phyloP scores from a whole-genome alignment of 2,113 vertebrate genomes.

The Coptodon bakossiorum region DNA sequence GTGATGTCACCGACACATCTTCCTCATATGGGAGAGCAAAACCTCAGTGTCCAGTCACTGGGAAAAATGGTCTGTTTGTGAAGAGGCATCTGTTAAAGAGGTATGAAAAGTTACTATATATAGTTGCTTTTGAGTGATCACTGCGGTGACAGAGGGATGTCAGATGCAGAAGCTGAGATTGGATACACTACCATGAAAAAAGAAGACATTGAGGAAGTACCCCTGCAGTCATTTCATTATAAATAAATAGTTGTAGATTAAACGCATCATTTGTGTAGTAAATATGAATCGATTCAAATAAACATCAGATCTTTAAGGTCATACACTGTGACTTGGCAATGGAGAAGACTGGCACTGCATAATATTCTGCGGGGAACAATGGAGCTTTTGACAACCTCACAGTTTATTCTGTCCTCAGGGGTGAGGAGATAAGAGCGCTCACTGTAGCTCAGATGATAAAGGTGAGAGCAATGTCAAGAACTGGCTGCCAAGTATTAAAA shows the following conservation, averaged over 20 bases:
- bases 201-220: neutral
- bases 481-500: neutral
- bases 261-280: neutral
- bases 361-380: neutral
- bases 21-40: neutral
- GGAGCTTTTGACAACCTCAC: neutral
- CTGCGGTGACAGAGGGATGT: neutral
- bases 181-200: neutral
- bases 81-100: neutral
- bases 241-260: neutral
- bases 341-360: neutral
- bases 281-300: neutral
- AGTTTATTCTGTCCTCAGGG: neutral
- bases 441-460: neutral
- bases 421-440: neutral
- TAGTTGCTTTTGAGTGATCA: neutral
- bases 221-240: neutral
- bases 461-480: constrained; percentile 4
- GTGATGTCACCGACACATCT: neutral
- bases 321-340: neutral
- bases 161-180: neutral
- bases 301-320: neutral
- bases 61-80: neutral
- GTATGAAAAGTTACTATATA: neutral
- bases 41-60: neutral